Percentiles rank a stretch among this genome's conserved stretches.
Conservation (phyloP, 2,888 invertebrate genomes). For the Orthonychiurus folsomi region DNA sequence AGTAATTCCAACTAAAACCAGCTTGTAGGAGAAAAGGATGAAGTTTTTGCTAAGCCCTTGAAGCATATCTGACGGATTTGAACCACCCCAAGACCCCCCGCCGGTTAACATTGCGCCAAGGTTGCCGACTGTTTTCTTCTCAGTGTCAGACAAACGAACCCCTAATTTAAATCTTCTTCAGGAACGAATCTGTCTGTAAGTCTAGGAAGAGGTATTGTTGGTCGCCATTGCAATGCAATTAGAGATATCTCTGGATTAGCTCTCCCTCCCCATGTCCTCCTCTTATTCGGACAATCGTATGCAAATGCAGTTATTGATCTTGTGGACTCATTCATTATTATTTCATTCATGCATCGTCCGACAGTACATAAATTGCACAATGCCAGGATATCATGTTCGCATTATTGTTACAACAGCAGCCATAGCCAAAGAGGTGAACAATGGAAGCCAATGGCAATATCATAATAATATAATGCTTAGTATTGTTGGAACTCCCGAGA, state of each 20-base stretch:
- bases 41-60: too few relatives aligned
- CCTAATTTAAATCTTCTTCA: conserved; percentile 1
- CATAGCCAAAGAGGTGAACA: background rate
- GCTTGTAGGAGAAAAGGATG: too few relatives aligned
- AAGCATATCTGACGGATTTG: too few relatives aligned
- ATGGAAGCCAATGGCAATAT: background rate
- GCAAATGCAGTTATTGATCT: background rate
- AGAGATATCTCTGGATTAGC: background rate
- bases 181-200: background rate
- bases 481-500: background rate
- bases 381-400: background rate
- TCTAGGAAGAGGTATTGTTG: background rate
- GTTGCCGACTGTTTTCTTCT: too few relatives aligned
- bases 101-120: too few relatives aligned
- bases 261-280: too few relatives aligned
- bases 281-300: too few relatives aligned
- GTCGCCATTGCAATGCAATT: background rate
- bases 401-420: background rate
- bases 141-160: background rate
- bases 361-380: background rate
- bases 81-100: too few relatives aligned
- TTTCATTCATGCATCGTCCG: background rate
- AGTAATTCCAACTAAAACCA: too few relatives aligned
- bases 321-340: conserved; percentile 1
- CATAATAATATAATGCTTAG: background rate